Evolutionary conservation across 2,888 invertebrate species (phyloP), one percentile per base, ranked within the genome.

Genomic region (Eupithecia subumbrata): DNA sequence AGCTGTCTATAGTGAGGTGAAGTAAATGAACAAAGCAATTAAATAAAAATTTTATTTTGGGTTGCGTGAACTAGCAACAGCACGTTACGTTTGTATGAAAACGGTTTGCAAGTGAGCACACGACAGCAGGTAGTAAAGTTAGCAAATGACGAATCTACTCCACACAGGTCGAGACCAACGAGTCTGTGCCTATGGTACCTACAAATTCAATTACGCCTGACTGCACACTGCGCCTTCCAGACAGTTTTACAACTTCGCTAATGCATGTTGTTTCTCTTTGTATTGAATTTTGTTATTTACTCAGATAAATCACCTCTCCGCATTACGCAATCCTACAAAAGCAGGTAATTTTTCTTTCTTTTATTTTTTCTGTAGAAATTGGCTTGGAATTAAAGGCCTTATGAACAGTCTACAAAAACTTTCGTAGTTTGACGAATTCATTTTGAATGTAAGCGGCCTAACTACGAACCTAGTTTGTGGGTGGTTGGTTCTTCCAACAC

Each of bases 131-230:
- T 25, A 40, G 40, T 67, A 40, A 64, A 67, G 67, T 85, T 84
- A 71, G 75, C 76, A 77, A 77, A 80, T 76, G 74, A 78, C 77
- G 76, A 34, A 67, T 22, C 30, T n/a, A 34, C 34, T n/a, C n/a
- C 40, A 67, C 37, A 12, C 40, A 67, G 34, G 34, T 18, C 52
- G 67, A 66, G 66, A 66, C 43, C 68, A 60, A 71, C 48, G 71
- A 76, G 75, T 34, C 73, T 71, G 52, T 11, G 63, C 64, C 64
- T 30, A 63, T 30, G 63, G 63, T 45, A 74, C 68, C 71, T 72
- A 72, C 78, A 71, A 9, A 78, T 78, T 75, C 68, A 75, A 73
- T 75, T 78, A 72, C 66, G 73, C 69, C 73, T 77, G 77, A 75
- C 75, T 56, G 73, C 77, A 77, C 71, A 52, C 72, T 71, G 60